phyloP scores from a whole-genome alignment of 2,797 vertebrate species.

The Danio jaintianensis region DNA sequence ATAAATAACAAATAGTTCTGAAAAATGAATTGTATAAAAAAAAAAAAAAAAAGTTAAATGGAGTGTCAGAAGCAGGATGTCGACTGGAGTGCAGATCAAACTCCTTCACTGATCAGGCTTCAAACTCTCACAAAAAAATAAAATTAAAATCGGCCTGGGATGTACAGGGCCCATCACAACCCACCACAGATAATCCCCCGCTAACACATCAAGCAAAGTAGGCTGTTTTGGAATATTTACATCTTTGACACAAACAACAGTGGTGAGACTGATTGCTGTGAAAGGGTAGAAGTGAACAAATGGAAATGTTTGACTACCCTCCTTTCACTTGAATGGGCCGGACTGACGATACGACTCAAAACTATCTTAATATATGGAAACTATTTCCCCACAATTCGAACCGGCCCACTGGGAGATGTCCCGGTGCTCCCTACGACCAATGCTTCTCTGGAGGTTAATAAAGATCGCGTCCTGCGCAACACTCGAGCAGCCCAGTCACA shows the following conservation, averaged over 20 bases:
- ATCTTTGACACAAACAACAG: not conserved
- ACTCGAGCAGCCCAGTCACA: conserved; percentile 83
- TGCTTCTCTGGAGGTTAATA: conserved; percentile 21
- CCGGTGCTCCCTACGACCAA: not conserved
- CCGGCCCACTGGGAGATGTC: not conserved
- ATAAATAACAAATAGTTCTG: conserved; percentile 76
- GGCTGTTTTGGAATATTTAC: not conserved
- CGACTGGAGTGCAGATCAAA: conserved; percentile 67
- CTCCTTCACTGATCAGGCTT: conserved; percentile 58
- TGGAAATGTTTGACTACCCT: not conserved
- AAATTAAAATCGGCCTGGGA: not conserved
- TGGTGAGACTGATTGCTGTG: not conserved
- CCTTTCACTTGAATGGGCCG: not conserved
- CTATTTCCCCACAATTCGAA: not conserved
- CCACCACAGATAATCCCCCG: not conserved
- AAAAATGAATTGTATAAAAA: conserved; percentile 64
- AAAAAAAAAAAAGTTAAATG: conserved; percentile 53
- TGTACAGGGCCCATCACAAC: not conserved
- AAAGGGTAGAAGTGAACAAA: not conserved
- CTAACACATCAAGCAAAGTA: not conserved
- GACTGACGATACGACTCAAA: not conserved
- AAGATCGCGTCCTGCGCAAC: conserved; percentile 56
- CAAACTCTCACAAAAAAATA: conserved; percentile 25
- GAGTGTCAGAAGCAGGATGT: conserved; percentile 60
- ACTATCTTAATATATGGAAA: not conserved